Evolutionary conservation across 2,113 vertebrate species (phyloP), one percentile per base, ranked within the genome.

Genomic region (Chaetura pelagica): DNA sequence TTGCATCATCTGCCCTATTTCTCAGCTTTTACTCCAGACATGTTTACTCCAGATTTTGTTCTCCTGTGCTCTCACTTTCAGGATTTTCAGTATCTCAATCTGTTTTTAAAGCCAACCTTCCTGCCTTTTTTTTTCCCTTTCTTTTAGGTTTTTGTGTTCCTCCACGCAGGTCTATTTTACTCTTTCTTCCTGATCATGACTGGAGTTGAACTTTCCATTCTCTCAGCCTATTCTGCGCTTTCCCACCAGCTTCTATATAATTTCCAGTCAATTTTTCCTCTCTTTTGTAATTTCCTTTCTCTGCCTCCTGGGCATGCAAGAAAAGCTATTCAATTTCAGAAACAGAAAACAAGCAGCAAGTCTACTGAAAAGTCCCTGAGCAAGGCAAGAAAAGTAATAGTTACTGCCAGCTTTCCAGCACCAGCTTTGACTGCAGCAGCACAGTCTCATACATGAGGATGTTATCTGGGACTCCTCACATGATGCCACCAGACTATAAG

Each of bases 201-300:
- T 75, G 18, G 8, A 68, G 26, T 32, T 92, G 59, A 94, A 89
- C 49, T 63, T 87, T 69, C 5, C 49, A 40, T 69, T 91, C 23
- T 72, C 30, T 8, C 10, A 89, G 62, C 30, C 62, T 87, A 46
- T 84, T 85, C 52, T 69, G 7, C 66, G 12, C 57, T 62, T 89
- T 18, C 64, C 46, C n/a, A 79, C 40, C 42, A 79, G 35, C 30
- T 46, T 87, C 63, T 83, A 12, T 79, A 66, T 87, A 67, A 89
- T 89, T 89, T 84, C 24, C 42, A 84, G 49, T 72, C 74, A 69
- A 38, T 82, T 95, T 94, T 79, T 89, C 6, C 40, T 79, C 91
- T 79, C 62, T 79, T 80, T 55, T 69, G 35, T 91, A 77, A 87
- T 91, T 87, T 93, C 30, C 35, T 83, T 91, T 91, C 40, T 71